phyloP scores from a whole-genome alignment of 37 sponge, comb jelly and placozoan genomes.

The Amphimedon queenslandica region DNA sequence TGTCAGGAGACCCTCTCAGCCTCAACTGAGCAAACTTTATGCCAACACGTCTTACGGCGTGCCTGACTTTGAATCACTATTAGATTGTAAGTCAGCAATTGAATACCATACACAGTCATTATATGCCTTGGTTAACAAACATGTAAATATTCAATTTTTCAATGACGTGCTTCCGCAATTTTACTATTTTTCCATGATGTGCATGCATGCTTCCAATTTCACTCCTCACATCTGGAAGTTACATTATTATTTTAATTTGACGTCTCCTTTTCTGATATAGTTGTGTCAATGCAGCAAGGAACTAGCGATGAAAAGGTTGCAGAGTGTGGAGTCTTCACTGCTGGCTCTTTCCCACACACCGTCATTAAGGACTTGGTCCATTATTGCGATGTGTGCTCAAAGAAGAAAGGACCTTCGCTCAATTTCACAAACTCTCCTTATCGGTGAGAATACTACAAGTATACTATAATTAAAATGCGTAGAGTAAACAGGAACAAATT shows the following conservation, averaged over 20 bases:
- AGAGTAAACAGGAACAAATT: too few relatives aligned
- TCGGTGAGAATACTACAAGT: background rate
- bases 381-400: constrained; percentile 25
- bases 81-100: constrained; percentile 56
- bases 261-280: constrained; percentile 21
- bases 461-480: too few relatives aligned
- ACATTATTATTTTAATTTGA: background rate
- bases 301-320: background rate
- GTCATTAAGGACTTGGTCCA: constrained; percentile 19
- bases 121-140: background rate
- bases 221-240: background rate
- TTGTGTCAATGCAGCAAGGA: constrained; percentile 36
- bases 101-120: background rate
- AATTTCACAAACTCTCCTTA: constrained; percentile 1
- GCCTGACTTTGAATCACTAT: constrained; percentile 50
- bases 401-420: constrained; percentile 6
- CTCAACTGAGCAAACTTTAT: constrained; percentile 60
- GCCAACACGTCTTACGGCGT: constrained; percentile 44
- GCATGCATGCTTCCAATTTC: background rate
- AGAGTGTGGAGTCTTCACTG: constrained; percentile 52
- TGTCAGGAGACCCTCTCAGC: constrained; percentile 46
- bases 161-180: background rate
- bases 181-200: background rate
- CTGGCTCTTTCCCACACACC: constrained; percentile 23
- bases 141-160: background rate